Evolutionary conservation across 1,140 invertebrate genomes (phyloP), one percentile per base, ranked within the genome.

Genomic region (Nymphalis io): DNA sequence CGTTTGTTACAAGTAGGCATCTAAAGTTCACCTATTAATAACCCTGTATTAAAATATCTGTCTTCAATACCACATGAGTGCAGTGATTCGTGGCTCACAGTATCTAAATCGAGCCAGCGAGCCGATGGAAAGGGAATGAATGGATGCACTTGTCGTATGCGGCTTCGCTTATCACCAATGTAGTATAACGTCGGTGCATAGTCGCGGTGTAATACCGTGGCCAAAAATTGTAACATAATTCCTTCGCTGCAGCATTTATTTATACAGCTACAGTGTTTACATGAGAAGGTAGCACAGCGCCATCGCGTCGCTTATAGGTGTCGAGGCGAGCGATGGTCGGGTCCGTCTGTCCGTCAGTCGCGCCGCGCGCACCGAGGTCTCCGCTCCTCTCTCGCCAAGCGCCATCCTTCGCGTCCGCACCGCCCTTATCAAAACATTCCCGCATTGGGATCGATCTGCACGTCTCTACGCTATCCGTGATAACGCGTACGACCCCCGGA

Each of bases 371-470:
- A 74, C 77, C 82, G 78, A 63, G 61, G 63, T 64, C 63, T 72
- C 58, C 75, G 78, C 76, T 78, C 72, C 70, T 73, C 76, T 73
- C 74, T 68, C 70, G 64, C 61, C 51, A 21, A 61, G 58, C 61
- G 73, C 69, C 58, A 48, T 61, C 44, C 72, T 63, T 39, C 33
- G 73, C 74, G 62, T 78, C 75, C 65, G 64, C 72, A 80, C 72
- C 74, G 61, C 79, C 78, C 81, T 81, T 85, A 84, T 83, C 80
- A 86, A 75, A 84, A 83, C 82, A 84, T 76, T 83, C 79, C 83
- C 81, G 80, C 79, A 84, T 76, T 78, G 75, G 78, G 76, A 87
- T 86, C 84, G 84, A 87, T 87, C 79, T 79, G 83, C 78, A 82
- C 79, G 81, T 83, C 81, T 80, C 73, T 77, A 81, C 81, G 75